Evolutionary conservation across 2,113 vertebrate genomes (phyloP).

Genomic region (Neotoma lepida): DNA sequence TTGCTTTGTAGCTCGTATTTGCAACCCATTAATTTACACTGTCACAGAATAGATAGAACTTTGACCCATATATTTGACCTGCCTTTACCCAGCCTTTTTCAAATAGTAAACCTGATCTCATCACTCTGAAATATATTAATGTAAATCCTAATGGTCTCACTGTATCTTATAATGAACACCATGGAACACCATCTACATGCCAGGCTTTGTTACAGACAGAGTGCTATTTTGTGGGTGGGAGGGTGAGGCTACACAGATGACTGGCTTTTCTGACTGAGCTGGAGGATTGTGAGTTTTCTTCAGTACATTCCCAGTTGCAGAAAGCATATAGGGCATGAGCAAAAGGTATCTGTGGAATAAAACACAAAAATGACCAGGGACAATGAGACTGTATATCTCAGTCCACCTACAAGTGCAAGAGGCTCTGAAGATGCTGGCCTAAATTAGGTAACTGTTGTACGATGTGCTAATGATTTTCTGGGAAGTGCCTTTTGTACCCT

Average conservation of each 20-base stretch:
- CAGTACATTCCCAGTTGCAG: not conserved
- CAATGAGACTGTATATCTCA: not conserved
- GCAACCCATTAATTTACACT: slow-evolving; percentile 11
- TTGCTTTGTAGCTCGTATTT: slow-evolving; percentile 19
- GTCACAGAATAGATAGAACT: slow-evolving; percentile 51
- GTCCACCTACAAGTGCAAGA: not conserved
- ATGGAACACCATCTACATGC: not conserved
- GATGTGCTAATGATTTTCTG: not conserved
- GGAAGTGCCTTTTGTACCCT: not conserved
- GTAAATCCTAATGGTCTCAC: slow-evolving; percentile 30
- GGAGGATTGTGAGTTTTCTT: slow-evolving; percentile 15
- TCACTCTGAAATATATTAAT: slow-evolving; percentile 38
- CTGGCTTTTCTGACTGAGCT: not conserved
- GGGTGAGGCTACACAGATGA: not conserved
- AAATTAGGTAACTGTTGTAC: not conserved
- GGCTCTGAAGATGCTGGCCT: not conserved
- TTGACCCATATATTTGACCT: slow-evolving; percentile 47
- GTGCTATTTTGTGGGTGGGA: not conserved
- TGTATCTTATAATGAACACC: slow-evolving; percentile 25
- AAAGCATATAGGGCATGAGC: not conserved
- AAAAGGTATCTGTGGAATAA: not conserved
- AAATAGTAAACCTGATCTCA: slow-evolving; percentile 12
- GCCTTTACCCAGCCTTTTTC: not conserved
- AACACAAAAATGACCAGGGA: not conserved
- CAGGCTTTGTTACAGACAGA: not conserved